Conservation (phyloP, 92 coral and sea anemone genomes). For the Palythoa heliodiscus region DNA sequence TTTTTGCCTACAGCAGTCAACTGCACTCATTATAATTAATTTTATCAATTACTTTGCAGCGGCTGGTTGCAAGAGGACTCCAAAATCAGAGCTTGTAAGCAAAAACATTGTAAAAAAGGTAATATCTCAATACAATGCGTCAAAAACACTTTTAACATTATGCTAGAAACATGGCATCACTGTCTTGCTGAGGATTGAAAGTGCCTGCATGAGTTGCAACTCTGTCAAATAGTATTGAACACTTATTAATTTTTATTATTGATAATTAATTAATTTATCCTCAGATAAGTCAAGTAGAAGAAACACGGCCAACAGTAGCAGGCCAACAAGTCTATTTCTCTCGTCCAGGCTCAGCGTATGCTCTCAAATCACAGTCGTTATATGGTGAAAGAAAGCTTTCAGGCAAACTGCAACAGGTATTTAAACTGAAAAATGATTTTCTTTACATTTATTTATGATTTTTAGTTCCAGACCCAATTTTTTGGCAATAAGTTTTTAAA, state of each 20-base stretch:
- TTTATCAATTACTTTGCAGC: conserved; percentile 47
- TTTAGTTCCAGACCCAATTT: too few relatives aligned
- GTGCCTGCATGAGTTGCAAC: too few relatives aligned
- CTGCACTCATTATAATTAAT: not conserved
- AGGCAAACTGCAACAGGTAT: conserved; percentile 40
- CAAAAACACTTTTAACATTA: too few relatives aligned
- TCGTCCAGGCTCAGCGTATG: conserved; percentile 88
- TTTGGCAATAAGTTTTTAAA: too few relatives aligned
- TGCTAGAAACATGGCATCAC: too few relatives aligned
- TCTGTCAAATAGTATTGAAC: too few relatives aligned
- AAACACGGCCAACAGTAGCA: conserved; percentile 44
- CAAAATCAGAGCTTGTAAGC: conserved; percentile 71
- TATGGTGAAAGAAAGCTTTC: conserved; percentile 60
- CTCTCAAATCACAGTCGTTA: conserved; percentile 68
- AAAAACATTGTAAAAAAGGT: conserved; percentile 87
- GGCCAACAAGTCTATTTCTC: conserved; percentile 74
- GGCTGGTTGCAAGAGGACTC: conserved; percentile 84
- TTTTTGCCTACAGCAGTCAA: not conserved
- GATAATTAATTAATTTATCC: not conserved
- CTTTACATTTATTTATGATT: too few relatives aligned
- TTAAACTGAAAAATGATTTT: too few relatives aligned
- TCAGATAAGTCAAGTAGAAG: conserved; percentile 43
- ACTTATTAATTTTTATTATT: not conserved
- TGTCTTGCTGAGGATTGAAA: too few relatives aligned
- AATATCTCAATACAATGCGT: not conserved